Conservation (phyloP, 2,888 invertebrate genomes). For the Strigamia transsilvanica region DNA sequence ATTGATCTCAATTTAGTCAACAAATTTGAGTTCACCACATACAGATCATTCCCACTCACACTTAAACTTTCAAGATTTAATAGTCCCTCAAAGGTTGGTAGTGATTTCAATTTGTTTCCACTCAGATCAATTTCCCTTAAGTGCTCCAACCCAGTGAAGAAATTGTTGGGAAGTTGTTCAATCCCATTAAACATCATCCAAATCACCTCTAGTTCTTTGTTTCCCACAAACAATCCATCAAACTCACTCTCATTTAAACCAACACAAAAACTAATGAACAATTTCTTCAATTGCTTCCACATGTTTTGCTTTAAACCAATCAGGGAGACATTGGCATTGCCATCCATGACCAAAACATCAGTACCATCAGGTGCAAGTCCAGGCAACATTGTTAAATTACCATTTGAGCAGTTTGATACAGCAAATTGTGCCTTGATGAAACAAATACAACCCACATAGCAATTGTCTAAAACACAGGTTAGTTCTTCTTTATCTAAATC, state of each 20-base stretch:
- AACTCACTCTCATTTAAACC: background rate
- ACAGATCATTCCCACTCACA: background rate
- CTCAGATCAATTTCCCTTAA: background rate
- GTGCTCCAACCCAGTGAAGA: background rate
- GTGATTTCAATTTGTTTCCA: background rate
- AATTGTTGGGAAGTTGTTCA: background rate
- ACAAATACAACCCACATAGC: background rate
- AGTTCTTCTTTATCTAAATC: background rate
- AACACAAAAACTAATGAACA: background rate
- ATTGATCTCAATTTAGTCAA: background rate
- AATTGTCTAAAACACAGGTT: background rate
- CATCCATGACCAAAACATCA: slow-evolving; percentile 2
- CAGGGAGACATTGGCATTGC: background rate
- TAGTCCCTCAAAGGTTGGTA: background rate
- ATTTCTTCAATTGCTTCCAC: background rate
- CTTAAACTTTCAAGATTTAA: background rate
- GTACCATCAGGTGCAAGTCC: background rate
- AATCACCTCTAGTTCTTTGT: background rate
- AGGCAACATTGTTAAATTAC: background rate
- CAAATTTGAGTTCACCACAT: background rate
- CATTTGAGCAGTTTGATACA: background rate
- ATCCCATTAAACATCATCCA: slow-evolving; percentile 13
- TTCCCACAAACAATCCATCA: background rate
- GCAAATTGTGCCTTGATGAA: background rate
- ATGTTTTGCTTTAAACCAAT: background rate